Evolutionary conservation across 2,113 vertebrate genomes (phyloP).

Genomic region (Mionectes macconnelli): DNA sequence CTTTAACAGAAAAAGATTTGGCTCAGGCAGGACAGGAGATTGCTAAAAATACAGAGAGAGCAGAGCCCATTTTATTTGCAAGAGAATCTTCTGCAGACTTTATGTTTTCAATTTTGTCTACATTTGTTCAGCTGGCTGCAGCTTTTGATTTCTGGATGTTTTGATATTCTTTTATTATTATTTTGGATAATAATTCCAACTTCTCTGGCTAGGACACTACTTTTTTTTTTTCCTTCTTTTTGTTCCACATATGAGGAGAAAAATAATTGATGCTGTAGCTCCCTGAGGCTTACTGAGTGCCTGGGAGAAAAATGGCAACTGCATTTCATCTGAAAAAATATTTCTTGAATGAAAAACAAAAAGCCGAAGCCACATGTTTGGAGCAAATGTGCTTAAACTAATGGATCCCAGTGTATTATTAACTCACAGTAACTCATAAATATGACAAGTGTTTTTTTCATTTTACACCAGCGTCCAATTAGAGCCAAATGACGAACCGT

Average conservation of each 20-base stretch:
- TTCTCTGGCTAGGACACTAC: background rate
- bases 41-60: constrained; percentile 6
- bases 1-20: background rate
- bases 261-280: constrained; percentile 54
- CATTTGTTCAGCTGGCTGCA: constrained; percentile 42
- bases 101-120: constrained; percentile 34
- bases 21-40: background rate
- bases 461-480: constrained; percentile 69
- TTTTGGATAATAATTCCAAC: constrained; percentile 27
- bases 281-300: background rate
- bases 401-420: constrained; percentile 70
- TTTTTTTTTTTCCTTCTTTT: background rate
- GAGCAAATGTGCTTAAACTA: constrained; percentile 67
- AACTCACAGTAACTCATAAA: constrained; percentile 74
- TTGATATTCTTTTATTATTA: constrained; percentile 47
- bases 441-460: constrained; percentile 72
- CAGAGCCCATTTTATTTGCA: background rate
- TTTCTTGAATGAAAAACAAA: constrained; percentile 47
- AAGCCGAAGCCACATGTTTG: constrained; percentile 62
- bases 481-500: constrained; percentile 47
- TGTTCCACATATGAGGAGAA: background rate
- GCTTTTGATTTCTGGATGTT: constrained; percentile 56
- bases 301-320: background rate
- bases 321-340: constrained; percentile 41
- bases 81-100: constrained; percentile 1